phyloP scores from a whole-genome alignment of 2,888 invertebrate genomes.

The Brachypterus glaber region DNA sequence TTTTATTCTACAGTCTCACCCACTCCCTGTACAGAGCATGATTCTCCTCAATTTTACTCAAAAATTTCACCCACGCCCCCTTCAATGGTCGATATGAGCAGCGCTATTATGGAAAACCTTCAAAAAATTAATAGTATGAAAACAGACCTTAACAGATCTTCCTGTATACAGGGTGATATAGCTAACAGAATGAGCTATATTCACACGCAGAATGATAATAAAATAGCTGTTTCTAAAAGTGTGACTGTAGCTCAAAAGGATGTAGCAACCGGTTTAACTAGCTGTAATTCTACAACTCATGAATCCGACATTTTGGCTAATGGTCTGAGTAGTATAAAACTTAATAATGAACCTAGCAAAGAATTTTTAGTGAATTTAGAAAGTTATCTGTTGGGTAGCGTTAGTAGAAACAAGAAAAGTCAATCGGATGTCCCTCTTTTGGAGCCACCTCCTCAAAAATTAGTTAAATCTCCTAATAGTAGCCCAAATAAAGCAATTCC shows the following conservation, averaged over 20 bases:
- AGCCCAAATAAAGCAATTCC: constrained; percentile 4
- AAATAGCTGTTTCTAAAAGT: constrained; percentile 21
- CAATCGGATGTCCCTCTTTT: constrained; percentile 38
- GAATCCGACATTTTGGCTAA: constrained; percentile 15
- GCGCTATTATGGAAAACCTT: constrained; percentile 16
- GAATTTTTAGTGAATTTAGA: constrained; percentile 57
- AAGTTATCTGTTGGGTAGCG: constrained; percentile 43
- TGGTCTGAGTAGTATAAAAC: constrained; percentile 13
- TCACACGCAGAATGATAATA: constrained; percentile 15
- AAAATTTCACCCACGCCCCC: constrained; percentile 4
- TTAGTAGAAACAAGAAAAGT: constrained; percentile 9
- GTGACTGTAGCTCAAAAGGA: constrained; percentile 19
- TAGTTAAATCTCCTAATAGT: constrained; percentile 13
- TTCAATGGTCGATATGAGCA: constrained; percentile 10
- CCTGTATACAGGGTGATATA: constrained; percentile 26
- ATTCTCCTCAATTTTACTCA: constrained; percentile 3
- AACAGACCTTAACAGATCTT: neutral
- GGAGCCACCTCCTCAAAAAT: constrained; percentile 41
- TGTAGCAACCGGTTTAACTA: constrained; percentile 11
- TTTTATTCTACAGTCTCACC: too few species aligned
- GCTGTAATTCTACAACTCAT: constrained; percentile 7
- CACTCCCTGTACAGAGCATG: neutral
- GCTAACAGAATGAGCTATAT: constrained; percentile 25
- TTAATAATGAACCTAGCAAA: constrained; percentile 38
- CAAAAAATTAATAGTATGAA: constrained; percentile 17